phyloP scores from a whole-genome alignment of 2,113 vertebrate genomes.

The Oplegnathus fasciatus region DNA sequence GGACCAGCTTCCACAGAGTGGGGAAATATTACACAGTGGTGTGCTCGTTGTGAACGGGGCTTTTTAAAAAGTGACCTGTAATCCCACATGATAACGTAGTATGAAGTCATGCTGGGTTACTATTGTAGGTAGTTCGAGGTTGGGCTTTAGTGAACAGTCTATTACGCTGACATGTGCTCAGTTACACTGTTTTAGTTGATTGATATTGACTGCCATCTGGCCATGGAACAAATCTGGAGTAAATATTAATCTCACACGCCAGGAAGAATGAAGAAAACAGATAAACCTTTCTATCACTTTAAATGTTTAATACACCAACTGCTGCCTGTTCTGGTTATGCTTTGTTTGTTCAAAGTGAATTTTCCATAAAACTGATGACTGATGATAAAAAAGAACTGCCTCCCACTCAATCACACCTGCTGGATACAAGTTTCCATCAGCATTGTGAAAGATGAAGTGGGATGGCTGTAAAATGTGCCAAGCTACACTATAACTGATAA shows the following conservation, averaged over 20 bases:
- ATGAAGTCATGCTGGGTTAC: not conserved
- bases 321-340: not conserved
- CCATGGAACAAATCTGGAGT: not conserved
- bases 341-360: not conserved
- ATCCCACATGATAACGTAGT: not conserved
- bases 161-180: not conserved
- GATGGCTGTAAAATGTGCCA: conserved; percentile 39
- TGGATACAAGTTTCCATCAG: conserved; percentile 5
- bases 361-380: conserved; percentile 25
- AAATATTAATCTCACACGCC: not conserved
- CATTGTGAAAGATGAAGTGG: conserved; percentile 8
- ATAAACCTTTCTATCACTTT: conserved; percentile 1
- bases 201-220: not conserved
- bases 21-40: too few species aligned
- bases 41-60: too few species aligned
- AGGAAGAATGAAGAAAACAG: conserved; percentile 4
- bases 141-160: not conserved
- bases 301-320: not conserved
- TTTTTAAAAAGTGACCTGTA: not conserved
- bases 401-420: conserved; percentile 49
- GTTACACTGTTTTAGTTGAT: not conserved
- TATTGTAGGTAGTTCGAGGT: not conserved
- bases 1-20: too few species aligned
- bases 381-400: conserved; percentile 32
- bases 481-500: conserved; percentile 28